phyloP scores from a whole-genome alignment of 2,888 invertebrate genomes.

The Clusia tigrina region DNA sequence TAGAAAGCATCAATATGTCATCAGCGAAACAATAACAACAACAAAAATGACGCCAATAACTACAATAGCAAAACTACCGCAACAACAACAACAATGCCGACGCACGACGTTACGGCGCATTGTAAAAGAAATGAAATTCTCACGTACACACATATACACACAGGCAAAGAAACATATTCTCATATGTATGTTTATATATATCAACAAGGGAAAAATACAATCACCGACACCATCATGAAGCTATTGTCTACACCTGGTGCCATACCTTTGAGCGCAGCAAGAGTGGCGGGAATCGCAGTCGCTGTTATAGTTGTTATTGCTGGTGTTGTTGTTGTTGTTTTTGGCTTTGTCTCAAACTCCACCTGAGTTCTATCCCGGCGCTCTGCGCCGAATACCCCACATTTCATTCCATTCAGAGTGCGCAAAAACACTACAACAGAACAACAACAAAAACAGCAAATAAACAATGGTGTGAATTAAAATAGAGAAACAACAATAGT shows the following conservation, averaged over 20 bases:
- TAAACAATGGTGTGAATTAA: slow-evolving; percentile 33
- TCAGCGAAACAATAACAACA: too few relatives aligned
- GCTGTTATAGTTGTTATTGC: slow-evolving; percentile 10
- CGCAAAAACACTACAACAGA: slow-evolving; percentile 3
- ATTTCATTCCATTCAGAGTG: background rate
- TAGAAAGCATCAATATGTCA: too few relatives aligned
- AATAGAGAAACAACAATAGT: slow-evolving; percentile 22
- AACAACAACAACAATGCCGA: slow-evolving; percentile 39
- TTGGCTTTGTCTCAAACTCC: background rate
- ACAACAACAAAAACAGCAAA: slow-evolving; percentile 10
- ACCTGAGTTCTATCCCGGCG: background rate
- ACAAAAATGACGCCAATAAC: slow-evolving; percentile 8
- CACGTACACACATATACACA: background rate
- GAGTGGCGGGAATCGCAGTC: background rate
- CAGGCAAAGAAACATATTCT: too few relatives aligned
- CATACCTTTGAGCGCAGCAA: background rate
- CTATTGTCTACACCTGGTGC: slow-evolving; percentile 53
- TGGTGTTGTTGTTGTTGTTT: slow-evolving; percentile 26
- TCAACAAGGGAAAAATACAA: too few relatives aligned
- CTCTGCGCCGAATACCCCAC: background rate
- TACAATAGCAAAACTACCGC: slow-evolving; percentile 35
- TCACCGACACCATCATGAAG: slow-evolving; percentile 19
- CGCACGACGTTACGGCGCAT: background rate
- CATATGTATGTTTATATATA: too few relatives aligned
- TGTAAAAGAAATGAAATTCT: slow-evolving; percentile 12